Conservation (phyloP, 1,140 invertebrate genomes). For the Callitettix versicolor region DNA sequence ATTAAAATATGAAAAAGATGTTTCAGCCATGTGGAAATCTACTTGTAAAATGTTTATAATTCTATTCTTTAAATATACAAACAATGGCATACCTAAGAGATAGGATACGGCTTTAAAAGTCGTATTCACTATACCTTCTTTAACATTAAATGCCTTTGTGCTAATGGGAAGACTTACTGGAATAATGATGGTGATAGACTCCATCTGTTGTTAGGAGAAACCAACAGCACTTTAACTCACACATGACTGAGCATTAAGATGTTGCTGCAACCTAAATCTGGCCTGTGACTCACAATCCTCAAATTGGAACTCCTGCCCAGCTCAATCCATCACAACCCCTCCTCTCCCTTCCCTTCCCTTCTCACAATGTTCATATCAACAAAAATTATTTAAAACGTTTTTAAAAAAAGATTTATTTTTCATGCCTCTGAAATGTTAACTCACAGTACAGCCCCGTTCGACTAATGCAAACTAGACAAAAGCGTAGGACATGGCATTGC, state of each 20-base stretch:
- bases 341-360: neutral
- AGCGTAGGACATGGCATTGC: no score
- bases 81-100: no score
- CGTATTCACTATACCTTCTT: no score
- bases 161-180: neutral
- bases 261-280: slow-evolving; percentile 17
- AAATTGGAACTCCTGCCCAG: slow-evolving; percentile 11
- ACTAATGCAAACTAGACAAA: no score
- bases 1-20: no score
- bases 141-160: no score
- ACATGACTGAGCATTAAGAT: slow-evolving; percentile 11
- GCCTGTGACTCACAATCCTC: slow-evolving; percentile 14
- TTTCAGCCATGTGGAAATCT: no score
- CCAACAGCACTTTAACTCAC: slow-evolving; percentile 19
- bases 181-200: neutral
- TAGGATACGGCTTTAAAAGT: no score
- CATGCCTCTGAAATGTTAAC: neutral
- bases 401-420: neutral
- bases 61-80: no score
- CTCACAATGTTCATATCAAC: neutral
- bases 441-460: no score
- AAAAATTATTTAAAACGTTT: neutral
- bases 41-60: no score
- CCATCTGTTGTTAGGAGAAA: neutral
- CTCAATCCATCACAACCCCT: neutral